phyloP scores from a whole-genome alignment of 1,140 invertebrate genomes.

The Megalonaias nervosa region DNA sequence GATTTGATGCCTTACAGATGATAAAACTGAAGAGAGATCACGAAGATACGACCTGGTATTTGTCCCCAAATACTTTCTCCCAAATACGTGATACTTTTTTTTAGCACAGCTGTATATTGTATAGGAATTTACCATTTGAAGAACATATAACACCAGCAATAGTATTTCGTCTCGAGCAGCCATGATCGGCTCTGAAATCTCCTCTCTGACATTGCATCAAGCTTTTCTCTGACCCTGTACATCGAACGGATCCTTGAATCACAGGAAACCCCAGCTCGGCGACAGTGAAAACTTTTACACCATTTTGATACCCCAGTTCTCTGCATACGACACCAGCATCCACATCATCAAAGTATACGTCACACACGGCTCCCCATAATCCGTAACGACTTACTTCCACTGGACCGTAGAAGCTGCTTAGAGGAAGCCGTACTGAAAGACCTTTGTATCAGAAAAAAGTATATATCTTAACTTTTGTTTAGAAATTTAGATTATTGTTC shows the following conservation, averaged over 20 bases:
- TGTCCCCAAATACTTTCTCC: not conserved
- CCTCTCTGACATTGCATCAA: slow-evolving; percentile 9
- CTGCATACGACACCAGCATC: slow-evolving; percentile 45
- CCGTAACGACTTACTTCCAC: slow-evolving; percentile 27
- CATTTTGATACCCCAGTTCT: slow-evolving; percentile 34
- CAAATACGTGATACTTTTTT: not conserved
- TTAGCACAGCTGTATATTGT: not conserved
- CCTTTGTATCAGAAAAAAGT: slow-evolving; percentile 1
- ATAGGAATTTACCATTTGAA: slow-evolving; percentile 2
- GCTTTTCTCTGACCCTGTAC: slow-evolving; percentile 7
- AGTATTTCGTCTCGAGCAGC: slow-evolving; percentile 14
- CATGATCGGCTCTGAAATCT: slow-evolving; percentile 3
- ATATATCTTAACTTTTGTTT: not conserved
- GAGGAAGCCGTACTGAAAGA: slow-evolving; percentile 12
- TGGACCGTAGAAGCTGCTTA: slow-evolving; percentile 25
- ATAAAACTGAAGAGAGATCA: not conserved
- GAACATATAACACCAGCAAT: slow-evolving; percentile 27
- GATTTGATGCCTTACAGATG: not conserved
- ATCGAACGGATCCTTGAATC: slow-evolving; percentile 27
- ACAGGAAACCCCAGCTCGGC: slow-evolving; percentile 8
- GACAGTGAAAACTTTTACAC: slow-evolving; percentile 20
- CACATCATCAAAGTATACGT: slow-evolving; percentile 31
- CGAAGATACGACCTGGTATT: not conserved
- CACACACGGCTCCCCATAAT: slow-evolving; percentile 45
- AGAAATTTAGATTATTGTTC: not conserved